A percentile compares a stretch with the other conserved stretches of the same genome.
These are phyloP conservation scores for Acomys russatus DNA, from an alignment of 2,797 vertebrate species.

Conservation along the genomic window DNA sequence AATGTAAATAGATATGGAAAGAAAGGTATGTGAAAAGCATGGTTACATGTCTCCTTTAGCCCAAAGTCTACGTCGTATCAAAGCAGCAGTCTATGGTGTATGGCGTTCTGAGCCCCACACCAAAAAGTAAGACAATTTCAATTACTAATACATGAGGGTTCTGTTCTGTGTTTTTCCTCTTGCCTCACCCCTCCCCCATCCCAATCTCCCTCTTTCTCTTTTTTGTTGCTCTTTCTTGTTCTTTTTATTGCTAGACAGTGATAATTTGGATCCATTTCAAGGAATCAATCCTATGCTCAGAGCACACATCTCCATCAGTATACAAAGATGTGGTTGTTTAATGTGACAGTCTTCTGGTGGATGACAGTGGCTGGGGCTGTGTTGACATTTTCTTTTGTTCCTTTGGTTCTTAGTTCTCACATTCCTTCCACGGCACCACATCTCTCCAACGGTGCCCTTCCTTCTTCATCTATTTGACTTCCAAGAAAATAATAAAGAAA, in stretches of 20 bases:
- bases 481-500: background rate
- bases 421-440: too few species aligned
- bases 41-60: background rate
- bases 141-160: background rate
- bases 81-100: background rate
- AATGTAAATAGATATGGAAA: background rate
- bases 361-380: too few species aligned
- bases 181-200: too few species aligned
- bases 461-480: background rate
- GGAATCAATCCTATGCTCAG: background rate
- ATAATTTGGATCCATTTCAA: background rate
- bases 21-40: background rate
- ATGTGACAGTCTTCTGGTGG: background rate
- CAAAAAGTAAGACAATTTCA: background rate
- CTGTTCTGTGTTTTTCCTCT: background rate
- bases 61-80: too few species aligned
- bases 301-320: background rate
- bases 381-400: background rate
- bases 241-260: background rate
- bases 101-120: too few species aligned
- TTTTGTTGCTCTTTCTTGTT: background rate
- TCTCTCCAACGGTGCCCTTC: background rate
- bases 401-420: background rate
- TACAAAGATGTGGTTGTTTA: background rate
- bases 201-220: background rate